Percentiles rank a stretch among this genome's conserved stretches.
Evolutionary conservation across 2,888 invertebrate genomes (phyloP).

Genomic region (Harpalus rufipes): DNA sequence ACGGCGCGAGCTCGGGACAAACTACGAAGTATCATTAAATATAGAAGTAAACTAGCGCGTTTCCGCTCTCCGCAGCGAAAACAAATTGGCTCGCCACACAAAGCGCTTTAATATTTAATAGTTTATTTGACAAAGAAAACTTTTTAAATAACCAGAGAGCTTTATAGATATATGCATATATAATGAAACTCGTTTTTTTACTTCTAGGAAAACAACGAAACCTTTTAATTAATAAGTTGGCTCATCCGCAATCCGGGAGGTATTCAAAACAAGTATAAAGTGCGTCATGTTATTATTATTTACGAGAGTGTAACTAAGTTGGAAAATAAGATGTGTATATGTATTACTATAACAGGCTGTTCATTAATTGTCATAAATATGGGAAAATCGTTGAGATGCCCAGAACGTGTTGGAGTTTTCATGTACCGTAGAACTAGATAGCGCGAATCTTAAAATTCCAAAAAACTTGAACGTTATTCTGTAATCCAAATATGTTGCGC

Average conservation of each 20-base stretch:
- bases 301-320: too few relatives aligned
- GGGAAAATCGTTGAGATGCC: too few relatives aligned
- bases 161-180: constrained; percentile 65
- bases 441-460: too few relatives aligned
- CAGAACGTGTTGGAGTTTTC: too few relatives aligned
- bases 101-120: constrained; percentile 73
- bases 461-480: too few relatives aligned
- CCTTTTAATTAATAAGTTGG: constrained; percentile 56
- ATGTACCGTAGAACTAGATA: too few relatives aligned
- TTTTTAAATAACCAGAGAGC: constrained; percentile 69
- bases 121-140: constrained; percentile 72
- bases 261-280: background rate
- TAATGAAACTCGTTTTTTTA: constrained; percentile 55
- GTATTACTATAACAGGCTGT: too few relatives aligned
- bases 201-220: constrained; percentile 47
- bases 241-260: background rate
- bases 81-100: constrained; percentile 60
- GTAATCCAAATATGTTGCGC: too few relatives aligned
- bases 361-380: too few relatives aligned
- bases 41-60: constrained; percentile 64
- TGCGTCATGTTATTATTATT: too few relatives aligned
- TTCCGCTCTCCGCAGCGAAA: constrained; percentile 63
- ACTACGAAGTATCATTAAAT: constrained; percentile 65
- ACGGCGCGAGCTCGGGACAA: constrained; percentile 26
- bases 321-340: too few relatives aligned